Evolutionary conservation across 2,797 vertebrate genomes (phyloP).

Genomic region (Thamnophis elegans): DNA sequence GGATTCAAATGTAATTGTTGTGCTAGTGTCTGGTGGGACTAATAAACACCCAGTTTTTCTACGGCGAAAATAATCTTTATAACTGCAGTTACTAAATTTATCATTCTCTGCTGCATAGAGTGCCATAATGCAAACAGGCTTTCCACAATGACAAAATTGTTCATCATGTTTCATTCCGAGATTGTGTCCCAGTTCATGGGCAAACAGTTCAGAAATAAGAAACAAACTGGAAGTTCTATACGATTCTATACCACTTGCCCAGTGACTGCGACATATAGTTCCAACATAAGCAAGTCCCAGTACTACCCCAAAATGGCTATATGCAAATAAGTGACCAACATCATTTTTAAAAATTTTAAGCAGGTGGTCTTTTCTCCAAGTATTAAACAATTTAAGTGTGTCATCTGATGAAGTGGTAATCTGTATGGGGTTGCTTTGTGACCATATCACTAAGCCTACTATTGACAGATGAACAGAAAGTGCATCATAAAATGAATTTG

Average conservation of each 20-base stretch:
- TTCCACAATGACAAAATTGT: slow-evolving; percentile 25
- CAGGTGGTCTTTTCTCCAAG: background rate
- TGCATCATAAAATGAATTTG: background rate
- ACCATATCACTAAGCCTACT: slow-evolving; percentile 63
- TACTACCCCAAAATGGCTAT: rapidly evolving
- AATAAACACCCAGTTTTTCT: background rate
- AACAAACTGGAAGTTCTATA: slow-evolving; percentile 28
- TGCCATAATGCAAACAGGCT: slow-evolving; percentile 48
- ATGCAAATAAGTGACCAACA: slow-evolving; percentile 52
- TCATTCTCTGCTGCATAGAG: rapidly evolving
- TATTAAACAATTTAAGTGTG: background rate
- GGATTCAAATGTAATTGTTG: slow-evolving; percentile 18
- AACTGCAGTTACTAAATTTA: no score
- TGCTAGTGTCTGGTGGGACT: background rate
- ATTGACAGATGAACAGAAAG: background rate
- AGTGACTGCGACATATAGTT: no score
- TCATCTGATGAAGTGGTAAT: rapidly evolving
- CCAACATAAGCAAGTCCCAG: background rate
- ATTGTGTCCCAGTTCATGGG: background rate
- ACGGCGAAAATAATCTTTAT: no score
- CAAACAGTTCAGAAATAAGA: background rate
- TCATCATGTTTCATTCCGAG: slow-evolving; percentile 19
- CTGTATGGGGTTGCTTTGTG: background rate
- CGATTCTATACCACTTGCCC: background rate
- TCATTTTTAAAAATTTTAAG: background rate